phyloP scores from a whole-genome alignment of 2,113 vertebrate genomes.

The Corydoras maculifer region DNA sequence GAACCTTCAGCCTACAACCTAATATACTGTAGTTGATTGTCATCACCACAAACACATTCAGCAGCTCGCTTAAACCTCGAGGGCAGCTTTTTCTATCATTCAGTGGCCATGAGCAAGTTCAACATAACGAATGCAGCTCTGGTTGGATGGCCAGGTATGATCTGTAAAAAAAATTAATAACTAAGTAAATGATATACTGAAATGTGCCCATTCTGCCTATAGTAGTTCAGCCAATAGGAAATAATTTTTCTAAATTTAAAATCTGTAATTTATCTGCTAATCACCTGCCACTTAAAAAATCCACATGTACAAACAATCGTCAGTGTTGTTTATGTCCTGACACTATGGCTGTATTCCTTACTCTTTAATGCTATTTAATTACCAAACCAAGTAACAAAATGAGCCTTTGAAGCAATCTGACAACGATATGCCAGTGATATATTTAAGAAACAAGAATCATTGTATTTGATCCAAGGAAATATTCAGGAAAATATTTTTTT shows the following conservation, averaged over 20 bases:
- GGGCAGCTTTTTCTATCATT: conserved; percentile 9
- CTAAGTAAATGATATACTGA: neutral
- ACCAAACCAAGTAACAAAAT: conserved; percentile 11
- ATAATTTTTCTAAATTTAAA: too few relatives aligned
- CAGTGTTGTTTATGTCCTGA: conserved; percentile 8
- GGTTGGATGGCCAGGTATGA: neutral
- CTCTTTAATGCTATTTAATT: neutral
- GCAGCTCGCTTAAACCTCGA: neutral
- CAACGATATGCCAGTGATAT: neutral
- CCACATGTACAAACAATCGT: conserved; percentile 4
- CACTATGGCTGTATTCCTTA: conserved; percentile 31
- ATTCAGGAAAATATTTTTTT: conserved; percentile 7
- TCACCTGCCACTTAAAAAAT: neutral
- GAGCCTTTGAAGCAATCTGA: conserved; percentile 2
- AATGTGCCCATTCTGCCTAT: too few relatives aligned
- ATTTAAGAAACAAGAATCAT: conserved; percentile 21
- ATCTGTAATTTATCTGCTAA: neutral
- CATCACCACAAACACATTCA: neutral
- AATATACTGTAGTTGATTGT: neutral
- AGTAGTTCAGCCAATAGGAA: too few relatives aligned
- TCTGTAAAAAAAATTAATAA: neutral
- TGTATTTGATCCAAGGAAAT: conserved; percentile 27
- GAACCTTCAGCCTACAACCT: neutral
- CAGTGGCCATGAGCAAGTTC: neutral
- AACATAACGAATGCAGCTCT: neutral